phyloP scores from a whole-genome alignment of 2,113 vertebrate genomes.

The Polypterus senegalus region DNA sequence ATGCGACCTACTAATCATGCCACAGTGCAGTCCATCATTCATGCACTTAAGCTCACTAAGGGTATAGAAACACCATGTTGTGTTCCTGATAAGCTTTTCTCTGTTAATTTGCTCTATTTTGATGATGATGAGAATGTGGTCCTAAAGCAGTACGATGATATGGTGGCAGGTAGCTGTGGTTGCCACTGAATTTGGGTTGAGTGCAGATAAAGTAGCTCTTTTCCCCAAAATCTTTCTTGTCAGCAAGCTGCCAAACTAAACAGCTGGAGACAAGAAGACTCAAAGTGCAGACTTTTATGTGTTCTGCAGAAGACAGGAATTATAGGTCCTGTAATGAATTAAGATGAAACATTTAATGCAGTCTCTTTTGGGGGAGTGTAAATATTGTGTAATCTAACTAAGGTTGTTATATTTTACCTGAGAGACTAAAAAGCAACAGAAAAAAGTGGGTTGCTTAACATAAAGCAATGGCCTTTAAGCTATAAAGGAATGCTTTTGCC shows the following conservation, averaged over 20 bases:
- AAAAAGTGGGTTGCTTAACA: no score
- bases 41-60: conserved; percentile 58
- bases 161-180: conserved; percentile 69
- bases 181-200: conserved; percentile 43
- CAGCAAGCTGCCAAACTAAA: not conserved
- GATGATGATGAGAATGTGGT: conserved; percentile 69
- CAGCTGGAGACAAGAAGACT: not conserved
- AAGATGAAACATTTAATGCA: not conserved
- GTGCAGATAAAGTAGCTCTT: not conserved
- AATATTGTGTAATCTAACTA: not conserved
- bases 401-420: no score
- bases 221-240: not conserved
- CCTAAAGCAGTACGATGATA: conserved; percentile 66
- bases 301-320: not conserved
- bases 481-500: no score
- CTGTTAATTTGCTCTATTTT: conserved; percentile 67
- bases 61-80: conserved; percentile 57
- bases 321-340: not conserved
- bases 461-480: no score
- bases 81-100: conserved; percentile 67
- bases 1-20: conserved; percentile 68
- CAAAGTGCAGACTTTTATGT: not conserved
- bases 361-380: not conserved
- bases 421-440: no score
- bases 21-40: conserved; percentile 68